These are phyloP conservation scores for Pseudomyrmex pallidus DNA, from an alignment of 1,140 invertebrate species.

Conservation along the genomic window DNA sequence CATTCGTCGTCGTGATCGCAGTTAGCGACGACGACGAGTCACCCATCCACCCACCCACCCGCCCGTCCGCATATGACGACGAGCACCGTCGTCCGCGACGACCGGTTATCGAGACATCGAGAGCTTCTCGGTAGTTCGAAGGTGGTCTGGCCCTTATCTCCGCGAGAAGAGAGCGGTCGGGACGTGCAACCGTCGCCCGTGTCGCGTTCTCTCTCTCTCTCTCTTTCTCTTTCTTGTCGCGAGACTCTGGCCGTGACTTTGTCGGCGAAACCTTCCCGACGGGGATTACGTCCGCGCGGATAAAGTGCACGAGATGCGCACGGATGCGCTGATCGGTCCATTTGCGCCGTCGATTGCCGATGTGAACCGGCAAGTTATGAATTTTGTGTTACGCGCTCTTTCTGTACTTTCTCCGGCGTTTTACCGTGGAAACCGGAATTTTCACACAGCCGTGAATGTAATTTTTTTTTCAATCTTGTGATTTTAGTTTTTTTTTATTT, in stretches of 20 bases:
- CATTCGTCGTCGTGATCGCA: conserved; percentile 18
- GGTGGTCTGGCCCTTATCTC: conserved; percentile 62
- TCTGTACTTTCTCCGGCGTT: too few relatives aligned
- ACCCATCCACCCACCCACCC: conserved; percentile 40
- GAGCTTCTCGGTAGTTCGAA: conserved; percentile 64
- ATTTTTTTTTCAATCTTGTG: too few relatives aligned
- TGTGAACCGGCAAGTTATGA: too few relatives aligned
- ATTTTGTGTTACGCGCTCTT: too few relatives aligned
- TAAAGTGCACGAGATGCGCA: conserved; percentile 34
- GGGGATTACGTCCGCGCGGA: conserved; percentile 18
- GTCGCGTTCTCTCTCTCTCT: conserved; percentile 40
- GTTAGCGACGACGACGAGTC: background rate
- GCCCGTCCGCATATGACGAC: conserved; percentile 29
- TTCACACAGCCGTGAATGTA: too few relatives aligned
- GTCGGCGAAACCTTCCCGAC: conserved; percentile 10
- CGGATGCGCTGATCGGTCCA: conserved; percentile 36
- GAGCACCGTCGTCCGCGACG: background rate
- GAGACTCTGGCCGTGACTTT: conserved; percentile 15
- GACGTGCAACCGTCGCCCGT: conserved; percentile 37
- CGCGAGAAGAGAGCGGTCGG: conserved; percentile 10
- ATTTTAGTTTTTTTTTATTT: too few relatives aligned
- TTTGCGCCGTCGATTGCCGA: conserved; percentile 21
- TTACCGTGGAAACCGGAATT: too few relatives aligned
- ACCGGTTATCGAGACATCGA: conserved; percentile 59
- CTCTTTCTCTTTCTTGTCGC: conserved; percentile 33